Conservation (phyloP, 2,888 invertebrate species). For the Ptilodon capucinus region DNA sequence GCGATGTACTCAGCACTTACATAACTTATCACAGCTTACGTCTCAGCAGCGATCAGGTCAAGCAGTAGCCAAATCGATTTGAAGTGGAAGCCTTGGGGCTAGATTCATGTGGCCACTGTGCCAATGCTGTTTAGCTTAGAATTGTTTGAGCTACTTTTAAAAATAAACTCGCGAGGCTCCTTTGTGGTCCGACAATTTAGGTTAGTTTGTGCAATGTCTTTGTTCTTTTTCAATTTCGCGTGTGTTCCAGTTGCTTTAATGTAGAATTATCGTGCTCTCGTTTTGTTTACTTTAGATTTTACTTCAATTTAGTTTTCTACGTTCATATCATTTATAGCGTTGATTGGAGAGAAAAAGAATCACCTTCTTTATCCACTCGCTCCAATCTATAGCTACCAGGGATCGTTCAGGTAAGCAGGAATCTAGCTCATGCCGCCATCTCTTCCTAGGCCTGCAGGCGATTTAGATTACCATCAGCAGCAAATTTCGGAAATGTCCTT, state of each 20-base stretch:
- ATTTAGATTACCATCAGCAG: no score
- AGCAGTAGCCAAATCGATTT: constrained; percentile 61
- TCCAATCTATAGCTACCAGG: no score
- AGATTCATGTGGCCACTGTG: constrained; percentile 43
- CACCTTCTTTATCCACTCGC: no score
- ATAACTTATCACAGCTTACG: background rate
- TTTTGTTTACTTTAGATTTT: background rate
- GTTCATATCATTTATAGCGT: no score
- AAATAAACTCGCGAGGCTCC: constrained; percentile 41
- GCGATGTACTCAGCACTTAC: constrained; percentile 22
- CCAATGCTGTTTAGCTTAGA: constrained; percentile 52
- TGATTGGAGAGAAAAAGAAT: no score
- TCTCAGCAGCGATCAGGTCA: constrained; percentile 38
- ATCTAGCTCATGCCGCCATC: no score
- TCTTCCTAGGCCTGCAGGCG: no score
- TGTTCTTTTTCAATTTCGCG: constrained; percentile 29
- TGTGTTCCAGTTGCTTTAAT: constrained; percentile 11
- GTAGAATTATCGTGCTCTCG: background rate
- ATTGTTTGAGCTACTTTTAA: constrained; percentile 48
- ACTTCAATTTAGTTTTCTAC: no score
- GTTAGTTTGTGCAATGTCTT: constrained; percentile 25
- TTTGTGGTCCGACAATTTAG: constrained; percentile 45
- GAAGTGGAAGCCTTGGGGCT: constrained; percentile 45
- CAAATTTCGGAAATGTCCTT: no score
- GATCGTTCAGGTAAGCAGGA: no score